Base-by-base conservation (phyloP, 1,140 invertebrate species). In the Pachypsylla venusta region DNA sequence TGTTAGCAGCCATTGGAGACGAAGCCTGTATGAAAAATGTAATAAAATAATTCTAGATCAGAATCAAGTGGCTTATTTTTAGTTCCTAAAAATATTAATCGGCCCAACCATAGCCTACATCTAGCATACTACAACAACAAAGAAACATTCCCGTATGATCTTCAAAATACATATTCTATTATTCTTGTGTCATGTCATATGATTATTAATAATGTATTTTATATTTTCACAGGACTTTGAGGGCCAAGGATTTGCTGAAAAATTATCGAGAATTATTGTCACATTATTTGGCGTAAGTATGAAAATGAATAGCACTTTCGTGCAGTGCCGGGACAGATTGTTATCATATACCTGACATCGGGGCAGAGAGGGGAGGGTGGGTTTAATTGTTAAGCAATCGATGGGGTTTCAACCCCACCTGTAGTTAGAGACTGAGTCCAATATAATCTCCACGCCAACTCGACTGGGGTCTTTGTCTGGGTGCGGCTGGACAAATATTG, bases 191-290 rank as follows among this genome's bases (percentile, higher is more conserved):
- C 7, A 35, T 35, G 7, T 10, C n/a, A n/a, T 35, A 35, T 35
- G 7, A 7, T 35, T 35, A n/a, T n/a, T 35, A 35, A 35, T 35
- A 35, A 35, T 10, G n/a, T 35, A 35, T 4, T 48, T 60, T 2
- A 65, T 67, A 67, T 63, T 56, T 60, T 70, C 70, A 60, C 69
- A 87, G 88, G 92, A 96, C 69, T 96, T 88, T 75, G 89, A 86
- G 60, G 92, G 92, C 0, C 92, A 96, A 75, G 83, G 82, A 5
- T 81, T 80, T 70, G 89, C 91, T 16, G 92, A 96, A 72, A 86
- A 81, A 68, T 75, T 88, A 54, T 94, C 89, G 13, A 81, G 90
- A 68, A 79, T 89, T 5, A 93, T 94, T 25, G 91, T 96, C 60
- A 82, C 88, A 22, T 67, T 93, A 19, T 94, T 93, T 75, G 91